Conservation (phyloP, 2,113 vertebrate genomes). For the Siphamia tubifer region DNA sequence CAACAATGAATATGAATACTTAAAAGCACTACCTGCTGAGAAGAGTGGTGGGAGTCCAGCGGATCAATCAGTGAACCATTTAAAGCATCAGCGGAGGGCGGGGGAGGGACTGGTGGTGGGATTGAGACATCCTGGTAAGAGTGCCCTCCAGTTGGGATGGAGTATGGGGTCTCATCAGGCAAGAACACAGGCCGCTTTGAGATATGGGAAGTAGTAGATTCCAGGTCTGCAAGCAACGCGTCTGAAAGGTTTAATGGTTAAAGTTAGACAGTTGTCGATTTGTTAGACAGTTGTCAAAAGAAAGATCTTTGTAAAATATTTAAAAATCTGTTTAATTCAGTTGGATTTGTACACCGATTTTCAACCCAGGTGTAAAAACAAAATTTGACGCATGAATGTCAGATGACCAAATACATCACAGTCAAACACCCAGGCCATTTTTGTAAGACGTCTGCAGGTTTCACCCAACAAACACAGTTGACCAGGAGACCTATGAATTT, state of each 20-base stretch:
- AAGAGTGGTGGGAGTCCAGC: conserved; percentile 80
- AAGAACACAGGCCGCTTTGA: conserved; percentile 93
- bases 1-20: no score
- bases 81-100: conserved; percentile 88
- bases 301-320: not conserved
- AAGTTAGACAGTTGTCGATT: not conserved
- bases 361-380: no score
- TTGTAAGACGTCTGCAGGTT: not conserved
- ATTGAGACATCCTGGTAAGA: conserved; percentile 87
- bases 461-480: not conserved
- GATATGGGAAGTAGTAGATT: conserved; percentile 97
- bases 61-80: conserved; percentile 88
- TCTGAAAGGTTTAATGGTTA: conserved; percentile 73
- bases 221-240: conserved; percentile 93
- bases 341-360: no score
- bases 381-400: not conserved
- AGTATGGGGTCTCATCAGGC: conserved; percentile 92
- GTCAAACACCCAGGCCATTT: not conserved
- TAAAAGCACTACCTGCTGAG: conserved; percentile 83
- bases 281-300: not conserved
- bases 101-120: conserved; percentile 88
- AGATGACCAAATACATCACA: not conserved
- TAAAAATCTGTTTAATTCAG: no score
- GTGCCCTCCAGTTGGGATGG: conserved; percentile 89
- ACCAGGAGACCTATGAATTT: conserved; percentile 3